A percentile compares a stretch with the other conserved stretches of the same genome.
phyloP scores from a whole-genome alignment of 2,113 vertebrate genomes.

The Cisticola juncidis region DNA sequence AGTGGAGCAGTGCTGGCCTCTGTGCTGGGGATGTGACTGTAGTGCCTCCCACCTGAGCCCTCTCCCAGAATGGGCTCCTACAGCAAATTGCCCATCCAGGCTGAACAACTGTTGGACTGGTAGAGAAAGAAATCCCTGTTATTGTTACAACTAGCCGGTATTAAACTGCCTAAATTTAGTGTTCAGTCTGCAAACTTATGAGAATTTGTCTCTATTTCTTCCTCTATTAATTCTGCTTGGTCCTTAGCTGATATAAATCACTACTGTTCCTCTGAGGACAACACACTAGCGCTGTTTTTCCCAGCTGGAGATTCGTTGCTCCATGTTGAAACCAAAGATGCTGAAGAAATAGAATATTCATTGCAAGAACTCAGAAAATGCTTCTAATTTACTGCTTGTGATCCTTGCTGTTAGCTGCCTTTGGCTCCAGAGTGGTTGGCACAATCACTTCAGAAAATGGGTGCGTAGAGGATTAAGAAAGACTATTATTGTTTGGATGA shows the following conservation, averaged over 20 bases:
- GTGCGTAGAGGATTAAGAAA: neutral
- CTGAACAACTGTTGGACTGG: neutral
- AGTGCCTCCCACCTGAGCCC: neutral
- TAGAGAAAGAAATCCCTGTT: neutral
- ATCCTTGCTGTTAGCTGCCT: neutral
- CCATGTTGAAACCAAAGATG: neutral
- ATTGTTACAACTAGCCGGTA: neutral
- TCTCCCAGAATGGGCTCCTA: neutral
- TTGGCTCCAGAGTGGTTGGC: neutral
- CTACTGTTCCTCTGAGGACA: neutral
- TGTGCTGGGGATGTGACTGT: neutral
- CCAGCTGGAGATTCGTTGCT: neutral
- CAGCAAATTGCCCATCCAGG: neutral
- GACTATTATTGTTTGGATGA: neutral
- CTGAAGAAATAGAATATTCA: conserved; percentile 8
- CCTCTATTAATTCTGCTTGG: neutral
- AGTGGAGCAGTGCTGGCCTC: neutral
- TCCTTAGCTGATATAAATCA: neutral
- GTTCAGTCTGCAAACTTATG: neutral
- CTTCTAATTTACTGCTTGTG: conserved; percentile 1
- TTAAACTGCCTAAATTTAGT: neutral
- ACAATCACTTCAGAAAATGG: neutral
- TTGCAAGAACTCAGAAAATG: neutral
- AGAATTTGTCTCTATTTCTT: neutral
- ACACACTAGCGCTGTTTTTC: neutral